These are phyloP conservation scores for Poecilia velifera DNA, from an alignment of 2,797 vertebrate species.

Conservation along the genomic window DNA sequence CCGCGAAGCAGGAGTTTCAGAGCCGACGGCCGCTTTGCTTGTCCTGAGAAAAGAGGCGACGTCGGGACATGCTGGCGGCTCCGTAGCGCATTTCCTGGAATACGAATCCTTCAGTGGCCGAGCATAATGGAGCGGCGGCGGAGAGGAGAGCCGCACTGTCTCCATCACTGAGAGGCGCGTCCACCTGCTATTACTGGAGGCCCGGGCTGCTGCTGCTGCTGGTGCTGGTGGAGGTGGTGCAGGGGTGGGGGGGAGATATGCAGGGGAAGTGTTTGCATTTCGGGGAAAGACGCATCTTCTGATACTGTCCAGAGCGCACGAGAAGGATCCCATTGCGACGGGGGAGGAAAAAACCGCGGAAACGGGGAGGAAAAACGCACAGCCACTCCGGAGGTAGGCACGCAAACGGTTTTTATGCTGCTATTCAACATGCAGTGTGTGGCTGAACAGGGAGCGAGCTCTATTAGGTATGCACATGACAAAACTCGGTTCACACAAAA, in stretches of 20 bases:
- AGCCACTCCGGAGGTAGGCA: constrained; percentile 77
- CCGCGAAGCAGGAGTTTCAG: constrained; percentile 66
- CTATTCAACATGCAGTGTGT: constrained; percentile 53
- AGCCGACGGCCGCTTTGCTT: constrained; percentile 53
- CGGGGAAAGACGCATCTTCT: constrained; percentile 75
- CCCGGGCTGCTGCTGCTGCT: constrained; percentile 70
- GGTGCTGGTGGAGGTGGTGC: constrained; percentile 43
- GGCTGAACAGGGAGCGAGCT: constrained; percentile 44
- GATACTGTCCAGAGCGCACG: constrained; percentile 69
- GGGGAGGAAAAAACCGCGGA: constrained; percentile 18
- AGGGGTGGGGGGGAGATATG: constrained; percentile 69
- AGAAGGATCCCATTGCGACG: constrained; percentile 74
- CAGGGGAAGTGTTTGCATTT: constrained; percentile 83
- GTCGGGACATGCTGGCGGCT: constrained; percentile 67
- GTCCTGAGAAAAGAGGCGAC: constrained; percentile 62
- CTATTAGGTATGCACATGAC: constrained; percentile 64
- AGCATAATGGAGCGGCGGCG: constrained; percentile 82
- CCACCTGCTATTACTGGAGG: constrained; percentile 87
- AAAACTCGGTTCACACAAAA: constrained; percentile 52
- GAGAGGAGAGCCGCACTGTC: constrained; percentile 80
- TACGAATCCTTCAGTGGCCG: constrained; percentile 76
- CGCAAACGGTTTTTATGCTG: constrained; percentile 64
- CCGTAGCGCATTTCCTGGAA: constrained; percentile 75
- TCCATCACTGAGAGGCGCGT: constrained; percentile 88
- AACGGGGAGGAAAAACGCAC: constrained; percentile 57